phyloP scores from a whole-genome alignment of 1,140 invertebrate genomes.

The Drosophila miranda region DNA sequence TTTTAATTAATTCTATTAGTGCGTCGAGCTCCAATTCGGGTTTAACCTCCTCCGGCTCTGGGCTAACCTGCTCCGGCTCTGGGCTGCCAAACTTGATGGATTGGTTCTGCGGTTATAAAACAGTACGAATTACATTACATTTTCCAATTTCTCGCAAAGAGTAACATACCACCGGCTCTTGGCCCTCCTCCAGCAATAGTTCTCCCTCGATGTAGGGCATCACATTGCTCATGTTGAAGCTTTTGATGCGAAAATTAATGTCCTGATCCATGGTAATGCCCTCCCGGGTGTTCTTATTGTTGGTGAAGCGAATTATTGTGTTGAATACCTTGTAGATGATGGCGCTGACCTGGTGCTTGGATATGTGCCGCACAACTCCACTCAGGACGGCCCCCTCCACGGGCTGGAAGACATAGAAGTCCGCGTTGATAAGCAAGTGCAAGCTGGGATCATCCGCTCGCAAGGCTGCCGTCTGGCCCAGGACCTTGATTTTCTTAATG shows the following conservation, averaged over 20 bases:
- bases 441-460: slow-evolving; percentile 83
- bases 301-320: slow-evolving; percentile 68
- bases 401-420: slow-evolving; percentile 86
- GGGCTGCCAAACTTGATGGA: slow-evolving; percentile 39
- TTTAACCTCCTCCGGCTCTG: slow-evolving; percentile 9
- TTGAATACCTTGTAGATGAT: slow-evolving; percentile 81
- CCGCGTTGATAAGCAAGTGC: slow-evolving; percentile 82
- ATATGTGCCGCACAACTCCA: slow-evolving; percentile 79
- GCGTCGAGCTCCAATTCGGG: slow-evolving; percentile 59
- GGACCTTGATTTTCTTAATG: slow-evolving; percentile 85
- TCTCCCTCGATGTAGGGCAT: slow-evolving; percentile 81
- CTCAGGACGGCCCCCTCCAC: slow-evolving; percentile 81
- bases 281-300: slow-evolving; percentile 43
- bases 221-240: slow-evolving; percentile 67
- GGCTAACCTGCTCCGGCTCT: slow-evolving; percentile 12
- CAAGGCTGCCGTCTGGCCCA: slow-evolving; percentile 81
- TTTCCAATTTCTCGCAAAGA: background rate
- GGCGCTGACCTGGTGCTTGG: slow-evolving; percentile 67
- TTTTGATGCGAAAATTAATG: slow-evolving; percentile 74
- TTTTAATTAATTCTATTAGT: slow-evolving; percentile 54
- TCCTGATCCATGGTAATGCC: slow-evolving; percentile 66
- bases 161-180: slow-evolving; percentile 28
- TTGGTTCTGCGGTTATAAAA: slow-evolving; percentile 26
- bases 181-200: slow-evolving; percentile 43
- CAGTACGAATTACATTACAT: background rate